Evolutionary conservation across 1,140 invertebrate genomes (phyloP).

Genomic region (Batillaria attramentaria): DNA sequence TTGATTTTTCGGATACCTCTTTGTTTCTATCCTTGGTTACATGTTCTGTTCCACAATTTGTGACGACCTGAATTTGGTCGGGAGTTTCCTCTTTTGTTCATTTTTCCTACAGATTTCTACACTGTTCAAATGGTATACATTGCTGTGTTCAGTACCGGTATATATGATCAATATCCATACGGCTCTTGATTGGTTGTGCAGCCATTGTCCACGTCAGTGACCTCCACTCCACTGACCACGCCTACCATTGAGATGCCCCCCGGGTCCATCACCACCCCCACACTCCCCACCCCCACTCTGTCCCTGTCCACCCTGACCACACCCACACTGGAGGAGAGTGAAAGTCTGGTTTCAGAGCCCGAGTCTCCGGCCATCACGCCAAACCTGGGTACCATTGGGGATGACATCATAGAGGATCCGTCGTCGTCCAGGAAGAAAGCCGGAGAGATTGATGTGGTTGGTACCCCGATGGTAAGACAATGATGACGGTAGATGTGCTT

Average conservation of each 20-base stretch:
- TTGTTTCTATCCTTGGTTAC: too few species aligned
- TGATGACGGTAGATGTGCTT: not conserved
- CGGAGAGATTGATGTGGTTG: conserved; percentile 24
- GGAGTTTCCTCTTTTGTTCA: too few species aligned
- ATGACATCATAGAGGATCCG: conserved; percentile 26
- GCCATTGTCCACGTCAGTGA: too few species aligned
- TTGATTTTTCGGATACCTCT: too few species aligned
- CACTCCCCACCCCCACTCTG: not conserved
- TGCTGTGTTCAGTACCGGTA: too few species aligned
- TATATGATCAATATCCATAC: too few species aligned
- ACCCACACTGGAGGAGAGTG: not conserved
- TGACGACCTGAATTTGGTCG: too few species aligned
- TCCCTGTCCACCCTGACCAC: not conserved
- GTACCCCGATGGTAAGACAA: conserved; percentile 23
- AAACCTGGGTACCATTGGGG: conserved; percentile 29
- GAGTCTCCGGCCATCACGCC: conserved; percentile 18
- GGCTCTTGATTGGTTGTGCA: too few species aligned
- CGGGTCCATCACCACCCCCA: not conserved
- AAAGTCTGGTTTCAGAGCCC: conserved; percentile 1
- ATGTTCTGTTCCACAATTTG: too few species aligned
- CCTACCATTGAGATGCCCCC: not conserved
- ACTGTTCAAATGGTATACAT: too few species aligned
- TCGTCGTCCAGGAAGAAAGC: not conserved
- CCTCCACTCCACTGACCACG: not conserved
- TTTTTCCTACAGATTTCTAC: too few species aligned